Base-by-base conservation (phyloP, 2,113 vertebrate genomes). In the Cynoglossus semilaevis region DNA sequence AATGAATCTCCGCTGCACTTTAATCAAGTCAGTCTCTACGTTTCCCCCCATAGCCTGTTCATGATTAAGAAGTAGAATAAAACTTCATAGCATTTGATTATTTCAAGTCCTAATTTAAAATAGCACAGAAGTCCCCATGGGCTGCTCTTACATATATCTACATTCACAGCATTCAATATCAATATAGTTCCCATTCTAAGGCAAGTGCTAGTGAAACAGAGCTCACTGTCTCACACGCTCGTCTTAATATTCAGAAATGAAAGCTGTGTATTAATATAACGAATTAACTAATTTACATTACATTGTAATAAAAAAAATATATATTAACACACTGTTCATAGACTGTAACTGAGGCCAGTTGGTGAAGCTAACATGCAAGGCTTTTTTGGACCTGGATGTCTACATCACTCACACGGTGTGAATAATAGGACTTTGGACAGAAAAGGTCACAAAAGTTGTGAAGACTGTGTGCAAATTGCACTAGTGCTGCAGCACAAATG, bases 11-110 rank as follows among this genome's bases (percentile, higher is more conserved):
- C 16, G 47, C 69, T 53, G 63, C 76, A 74, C 80, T 87, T 90
- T 90, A 90, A 90, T 90, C 88, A 90, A 82, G 72, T 75, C 69
- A 48, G 63, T 70, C 82, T 76, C 76, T 70, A 61, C 85, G 73
- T 67, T 84, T 84, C 83, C n/a, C 83, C 74, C 74, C 85, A 74
- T 51, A 50, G 77, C 70, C 76, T 79, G 72, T 65, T 67, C 75
- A 83, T 86, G 82, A 90, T 91, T 89, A 89, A 81, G 79, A 80
- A 80, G 35, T 29, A 51, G 85, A 86, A 88, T 89, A 89, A 85
- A 89, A 90, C 88, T 86, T 87, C 87, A 89, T 86, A 66, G 85
- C 80, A 86, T 89, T 85, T 90, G 87, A 90, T 89, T 90, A 90
- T 88, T 85, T 78, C 15, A 14, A 69, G 74, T 80, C 76, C 77